phyloP scores from a whole-genome alignment of 2,797 vertebrate species.

The Pantherophis vulpinus region DNA sequence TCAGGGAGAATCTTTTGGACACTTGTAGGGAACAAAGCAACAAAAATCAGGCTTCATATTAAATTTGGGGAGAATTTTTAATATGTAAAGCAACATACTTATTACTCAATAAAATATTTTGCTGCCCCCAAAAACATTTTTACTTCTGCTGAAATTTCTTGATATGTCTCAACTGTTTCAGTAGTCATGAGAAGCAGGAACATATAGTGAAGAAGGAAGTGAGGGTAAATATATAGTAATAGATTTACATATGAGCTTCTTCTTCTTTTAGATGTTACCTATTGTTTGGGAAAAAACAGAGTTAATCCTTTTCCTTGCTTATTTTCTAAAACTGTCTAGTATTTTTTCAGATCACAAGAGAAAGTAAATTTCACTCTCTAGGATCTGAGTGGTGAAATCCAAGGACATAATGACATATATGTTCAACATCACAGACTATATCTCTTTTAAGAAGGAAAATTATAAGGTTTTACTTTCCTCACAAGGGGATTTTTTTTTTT shows the following conservation, averaged over 20 bases:
- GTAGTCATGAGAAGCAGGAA: not conserved
- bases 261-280: not conserved
- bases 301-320: not conserved
- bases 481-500: not conserved
- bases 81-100: not conserved
- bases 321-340: not conserved
- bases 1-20: not conserved
- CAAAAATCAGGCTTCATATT: not conserved
- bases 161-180: not conserved
- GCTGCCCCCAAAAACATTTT: not conserved
- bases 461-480: not conserved
- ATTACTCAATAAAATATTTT: not conserved
- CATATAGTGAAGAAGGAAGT: not conserved
- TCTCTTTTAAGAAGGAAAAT: not conserved
- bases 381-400: not conserved
- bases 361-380: slow-evolving; percentile 16
- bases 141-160: not conserved
- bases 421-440: not conserved
- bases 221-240: not conserved
- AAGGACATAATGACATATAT: slow-evolving; percentile 7
- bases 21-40: not conserved
- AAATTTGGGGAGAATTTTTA: not conserved
- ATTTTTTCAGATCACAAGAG: slow-evolving; percentile 6
- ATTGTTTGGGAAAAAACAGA: not conserved
- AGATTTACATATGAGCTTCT: not conserved